A percentile compares a stretch with the other conserved stretches of the same genome.
These are phyloP conservation scores for Fistularia tabacaria DNA, from an alignment of 2,797 vertebrate genomes.

Conservation along the genomic window DNA sequence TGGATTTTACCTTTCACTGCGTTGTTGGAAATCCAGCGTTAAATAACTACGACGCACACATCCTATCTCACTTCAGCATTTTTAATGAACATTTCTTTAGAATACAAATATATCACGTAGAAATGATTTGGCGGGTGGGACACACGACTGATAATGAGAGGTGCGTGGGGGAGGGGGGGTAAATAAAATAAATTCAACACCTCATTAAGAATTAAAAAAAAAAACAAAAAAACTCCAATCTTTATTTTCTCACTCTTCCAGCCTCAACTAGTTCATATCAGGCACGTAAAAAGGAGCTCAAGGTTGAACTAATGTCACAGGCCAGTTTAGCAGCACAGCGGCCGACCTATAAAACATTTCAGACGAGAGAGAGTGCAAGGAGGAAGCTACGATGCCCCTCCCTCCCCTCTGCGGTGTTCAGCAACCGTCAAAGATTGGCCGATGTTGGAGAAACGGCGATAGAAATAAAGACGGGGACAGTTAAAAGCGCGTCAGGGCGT, in stretches of 20 bases:
- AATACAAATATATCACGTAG: conserved; percentile 53
- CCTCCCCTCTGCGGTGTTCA: too few species aligned
- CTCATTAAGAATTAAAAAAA: conserved; percentile 4
- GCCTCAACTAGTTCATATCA: conserved; percentile 40
- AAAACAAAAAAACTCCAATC: conserved; percentile 13
- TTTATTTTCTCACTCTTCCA: not conserved
- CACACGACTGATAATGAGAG: conserved; percentile 11
- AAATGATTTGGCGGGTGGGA: conserved; percentile 68
- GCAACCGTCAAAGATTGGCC: too few species aligned
- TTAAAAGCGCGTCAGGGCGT: too few species aligned
- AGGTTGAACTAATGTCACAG: conserved; percentile 49
- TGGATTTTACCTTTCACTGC: too few species aligned
- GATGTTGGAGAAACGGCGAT: too few species aligned
- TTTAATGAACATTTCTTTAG: conserved; percentile 21
- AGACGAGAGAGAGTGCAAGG: too few species aligned
- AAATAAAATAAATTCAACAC: conserved; percentile 15
- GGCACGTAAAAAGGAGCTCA: conserved; percentile 10
- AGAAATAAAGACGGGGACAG: too few species aligned
- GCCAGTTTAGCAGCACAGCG: conserved; percentile 29
- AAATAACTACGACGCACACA: too few species aligned
- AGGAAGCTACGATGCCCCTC: too few species aligned
- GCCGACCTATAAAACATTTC: conserved; percentile 23
- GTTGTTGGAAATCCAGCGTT: too few species aligned
- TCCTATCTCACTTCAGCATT: too few species aligned
- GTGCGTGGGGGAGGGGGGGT: not conserved